phyloP scores from a whole-genome alignment of 2,888 invertebrate genomes.

The Chrysolina oricalcia region DNA sequence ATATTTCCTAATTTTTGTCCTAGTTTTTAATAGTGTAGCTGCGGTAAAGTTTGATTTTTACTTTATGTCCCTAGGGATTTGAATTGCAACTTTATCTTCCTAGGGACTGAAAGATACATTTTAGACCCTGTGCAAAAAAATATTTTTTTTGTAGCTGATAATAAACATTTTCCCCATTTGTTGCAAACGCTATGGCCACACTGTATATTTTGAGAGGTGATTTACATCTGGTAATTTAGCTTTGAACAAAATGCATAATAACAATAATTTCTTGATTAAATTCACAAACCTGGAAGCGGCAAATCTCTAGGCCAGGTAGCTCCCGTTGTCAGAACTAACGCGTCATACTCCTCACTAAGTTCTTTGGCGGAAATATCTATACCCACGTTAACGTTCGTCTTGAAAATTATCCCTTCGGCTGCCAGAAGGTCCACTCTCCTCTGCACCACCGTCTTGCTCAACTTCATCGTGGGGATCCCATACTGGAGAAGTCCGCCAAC shows the following conservation, averaged over 20 bases:
- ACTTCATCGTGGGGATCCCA: conserved; percentile 99
- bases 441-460: conserved; percentile 94
- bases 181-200: too few species aligned
- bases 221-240: too few species aligned
- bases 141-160: too few species aligned
- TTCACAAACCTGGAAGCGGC: conserved; percentile 80
- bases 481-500: conserved; percentile 96
- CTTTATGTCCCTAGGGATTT: too few species aligned
- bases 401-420: conserved; percentile 90
- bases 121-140: too few species aligned
- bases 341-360: conserved; percentile 82
- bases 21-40: too few species aligned
- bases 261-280: neutral
- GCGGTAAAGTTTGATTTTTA: too few species aligned
- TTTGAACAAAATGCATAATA: neutral
- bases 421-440: conserved; percentile 89
- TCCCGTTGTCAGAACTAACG: conserved; percentile 92
- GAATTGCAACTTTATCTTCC: too few species aligned
- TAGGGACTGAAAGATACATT: too few species aligned
- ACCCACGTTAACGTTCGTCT: conserved; percentile 92
- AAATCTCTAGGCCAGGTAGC: conserved; percentile 98
- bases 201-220: neutral
- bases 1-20: too few species aligned
- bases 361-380: conserved; percentile 88
- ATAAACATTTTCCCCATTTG: too few species aligned